Base-by-base conservation (phyloP, 2,113 vertebrate species). In the Copsychus sechellarum region DNA sequence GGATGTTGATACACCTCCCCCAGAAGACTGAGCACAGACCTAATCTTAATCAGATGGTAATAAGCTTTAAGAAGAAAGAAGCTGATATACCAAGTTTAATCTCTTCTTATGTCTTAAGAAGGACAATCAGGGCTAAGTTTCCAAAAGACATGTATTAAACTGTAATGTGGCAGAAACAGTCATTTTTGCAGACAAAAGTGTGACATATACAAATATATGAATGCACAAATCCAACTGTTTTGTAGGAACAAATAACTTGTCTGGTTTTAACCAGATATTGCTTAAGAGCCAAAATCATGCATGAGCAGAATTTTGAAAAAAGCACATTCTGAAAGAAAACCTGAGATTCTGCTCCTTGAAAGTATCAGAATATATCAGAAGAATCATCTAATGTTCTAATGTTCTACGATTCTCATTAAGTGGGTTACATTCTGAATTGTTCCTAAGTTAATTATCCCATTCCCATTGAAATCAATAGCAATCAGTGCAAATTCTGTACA, bases 11-110 rank as follows among this genome's bases (percentile, higher is more conserved):
- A 72, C n/a, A 76, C 45, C 58, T 72, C 29, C 58, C 43, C 11
- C 40, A 65, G 25, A 82, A 89, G 77, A 42, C 78, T 84, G 51
- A 69, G 53, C 58, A 87, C 28, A 20, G 34, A 86, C 47, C 38
- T 86, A 92, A 92, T 94, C 95, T 78, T 91, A 77, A 95, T 95
- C 92, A 91, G 86, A 74, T 77, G 36, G 34, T 92, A 96, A 95
- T 91, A 83, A 84, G 95, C 81, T 96, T 96, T 92, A 88, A 93
- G 89, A 79, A 54, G 18, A 89, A 89, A 88, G 74, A 91, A 73
- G 89, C 23, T 54, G 58, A 86, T 89, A 91, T 11, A 58, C 36
- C 36, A 96, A 91, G 70, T 82, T 94, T 93, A 96, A 95, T 95
- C 92, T 90, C 90, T 76, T 95, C 92, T 92, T 90, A 90, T 33